Conservation (phyloP, 2,797 vertebrate species). For the Adelosebastes latens region DNA sequence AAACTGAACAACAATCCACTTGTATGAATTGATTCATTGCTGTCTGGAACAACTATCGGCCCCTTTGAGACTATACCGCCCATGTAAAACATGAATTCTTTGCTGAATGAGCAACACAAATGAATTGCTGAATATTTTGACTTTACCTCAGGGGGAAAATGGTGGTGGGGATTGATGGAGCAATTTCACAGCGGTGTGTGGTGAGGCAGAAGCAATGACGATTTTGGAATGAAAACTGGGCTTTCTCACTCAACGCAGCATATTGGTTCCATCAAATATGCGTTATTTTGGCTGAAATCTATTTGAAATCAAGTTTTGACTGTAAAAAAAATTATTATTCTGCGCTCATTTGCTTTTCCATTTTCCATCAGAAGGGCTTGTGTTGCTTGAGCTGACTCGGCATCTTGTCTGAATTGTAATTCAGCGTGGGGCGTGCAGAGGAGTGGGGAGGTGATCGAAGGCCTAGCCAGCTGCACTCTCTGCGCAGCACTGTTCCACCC, state of each 20-base stretch:
- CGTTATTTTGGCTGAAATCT: background rate
- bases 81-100: slow-evolving; percentile 62
- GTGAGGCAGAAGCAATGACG: slow-evolving; percentile 13
- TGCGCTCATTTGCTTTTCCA: background rate
- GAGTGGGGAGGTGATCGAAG: slow-evolving; percentile 56
- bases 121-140: slow-evolving; percentile 68
- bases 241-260: background rate
- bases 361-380: slow-evolving; percentile 33
- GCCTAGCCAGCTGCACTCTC: slow-evolving; percentile 52
- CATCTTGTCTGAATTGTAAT: slow-evolving; percentile 69
- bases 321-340: slow-evolving; percentile 4
- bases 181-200: slow-evolving; percentile 46
- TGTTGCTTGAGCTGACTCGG: slow-evolving; percentile 66
- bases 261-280: background rate
- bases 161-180: slow-evolving; percentile 55
- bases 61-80: slow-evolving; percentile 52
- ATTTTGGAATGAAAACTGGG: slow-evolving; percentile 11
- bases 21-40: slow-evolving; percentile 62
- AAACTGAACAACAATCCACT: slow-evolving; percentile 45
- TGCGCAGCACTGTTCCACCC: slow-evolving; percentile 38
- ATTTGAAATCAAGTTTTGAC: background rate
- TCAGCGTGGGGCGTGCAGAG: slow-evolving; percentile 36
- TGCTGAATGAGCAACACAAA: slow-evolving; percentile 65
- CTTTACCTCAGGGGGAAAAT: slow-evolving; percentile 32
- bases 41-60: slow-evolving; percentile 42